Evolutionary conservation across 1,140 invertebrate species (phyloP).

Genomic region (Drosophila mojavensis): DNA sequence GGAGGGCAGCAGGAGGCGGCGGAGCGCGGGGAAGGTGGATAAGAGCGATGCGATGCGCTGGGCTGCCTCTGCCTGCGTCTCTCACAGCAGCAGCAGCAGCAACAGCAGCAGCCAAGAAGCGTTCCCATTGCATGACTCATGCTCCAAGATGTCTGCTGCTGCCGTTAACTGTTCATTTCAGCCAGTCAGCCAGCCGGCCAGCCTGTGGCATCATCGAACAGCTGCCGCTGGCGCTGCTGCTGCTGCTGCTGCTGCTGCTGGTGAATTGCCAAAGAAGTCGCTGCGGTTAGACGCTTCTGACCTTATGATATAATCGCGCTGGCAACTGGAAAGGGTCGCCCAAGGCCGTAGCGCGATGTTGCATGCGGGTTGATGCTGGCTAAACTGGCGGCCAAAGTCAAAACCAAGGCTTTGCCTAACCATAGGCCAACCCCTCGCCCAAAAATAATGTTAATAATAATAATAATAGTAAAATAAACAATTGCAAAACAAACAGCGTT

Average conservation of each 20-base stretch:
- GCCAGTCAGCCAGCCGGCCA: neutral
- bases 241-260: neutral
- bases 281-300: conserved; percentile 10
- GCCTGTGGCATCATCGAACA: neutral
- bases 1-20: too few species aligned
- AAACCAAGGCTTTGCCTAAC: conserved; percentile 58
- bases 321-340: conserved; percentile 37
- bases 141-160: neutral
- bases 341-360: conserved; percentile 32
- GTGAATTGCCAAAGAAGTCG: conserved; percentile 25
- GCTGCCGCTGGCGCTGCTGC: too few species aligned
- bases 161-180: conserved; percentile 34
- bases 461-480: too few species aligned
- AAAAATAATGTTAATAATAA: too few species aligned
- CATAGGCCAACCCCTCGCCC: conserved; percentile 11
- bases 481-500: neutral
- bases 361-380: conserved; percentile 26
- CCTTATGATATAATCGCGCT: conserved; percentile 43
- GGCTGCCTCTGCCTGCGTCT: neutral
- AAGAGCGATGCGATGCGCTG: conserved; percentile 19
- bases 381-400: conserved; percentile 57
- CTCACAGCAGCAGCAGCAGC: conserved; percentile 1
- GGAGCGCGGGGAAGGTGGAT: conserved; percentile 6
- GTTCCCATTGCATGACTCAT: conserved; percentile 46
- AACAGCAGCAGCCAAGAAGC: conserved; percentile 13